phyloP scores from a whole-genome alignment of 2,888 invertebrate species.

The Caenorhabditis becei region DNA sequence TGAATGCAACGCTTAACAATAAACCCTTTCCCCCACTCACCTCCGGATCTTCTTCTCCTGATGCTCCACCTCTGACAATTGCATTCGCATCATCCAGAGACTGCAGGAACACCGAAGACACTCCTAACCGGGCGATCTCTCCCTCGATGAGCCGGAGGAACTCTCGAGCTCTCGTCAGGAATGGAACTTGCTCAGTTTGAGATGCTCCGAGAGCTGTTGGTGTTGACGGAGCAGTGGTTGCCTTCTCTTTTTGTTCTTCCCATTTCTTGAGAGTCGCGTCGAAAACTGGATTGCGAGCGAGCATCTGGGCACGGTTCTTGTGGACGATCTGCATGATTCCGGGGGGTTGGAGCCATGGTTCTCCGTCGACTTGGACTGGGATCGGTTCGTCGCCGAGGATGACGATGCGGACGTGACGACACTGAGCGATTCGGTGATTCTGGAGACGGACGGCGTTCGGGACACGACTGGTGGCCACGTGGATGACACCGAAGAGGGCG shows the following conservation, averaged over 20 bases:
- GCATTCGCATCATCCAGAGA: conserved; percentile 69
- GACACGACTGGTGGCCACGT: conserved; percentile 93
- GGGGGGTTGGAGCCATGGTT: conserved; percentile 97
- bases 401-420: conserved; percentile 95
- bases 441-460: conserved; percentile 90
- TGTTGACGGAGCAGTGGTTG: conserved; percentile 65
- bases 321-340: conserved; percentile 96
- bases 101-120: conserved; percentile 66
- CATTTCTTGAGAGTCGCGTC: conserved; percentile 92
- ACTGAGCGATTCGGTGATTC: conserved; percentile 87
- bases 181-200: conserved; percentile 47
- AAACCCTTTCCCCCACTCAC: conserved; percentile 8
- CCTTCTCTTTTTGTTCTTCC: conserved; percentile 88
- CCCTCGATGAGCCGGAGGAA: conserved; percentile 71
- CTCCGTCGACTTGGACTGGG: conserved; percentile 96
- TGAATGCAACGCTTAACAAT: neutral
- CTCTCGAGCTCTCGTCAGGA: conserved; percentile 65
- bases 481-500: conserved; percentile 96
- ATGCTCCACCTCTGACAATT: conserved; percentile 58
- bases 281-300: conserved; percentile 91
- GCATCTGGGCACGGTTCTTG: conserved; percentile 97
- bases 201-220: conserved; percentile 60
- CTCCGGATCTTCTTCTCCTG: conserved; percentile 55
- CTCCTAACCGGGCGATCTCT: conserved; percentile 71
- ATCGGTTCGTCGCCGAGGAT: conserved; percentile 92